Evolutionary conservation across 2,113 vertebrate species (phyloP).

Genomic region (Cyprinus carpio): DNA sequence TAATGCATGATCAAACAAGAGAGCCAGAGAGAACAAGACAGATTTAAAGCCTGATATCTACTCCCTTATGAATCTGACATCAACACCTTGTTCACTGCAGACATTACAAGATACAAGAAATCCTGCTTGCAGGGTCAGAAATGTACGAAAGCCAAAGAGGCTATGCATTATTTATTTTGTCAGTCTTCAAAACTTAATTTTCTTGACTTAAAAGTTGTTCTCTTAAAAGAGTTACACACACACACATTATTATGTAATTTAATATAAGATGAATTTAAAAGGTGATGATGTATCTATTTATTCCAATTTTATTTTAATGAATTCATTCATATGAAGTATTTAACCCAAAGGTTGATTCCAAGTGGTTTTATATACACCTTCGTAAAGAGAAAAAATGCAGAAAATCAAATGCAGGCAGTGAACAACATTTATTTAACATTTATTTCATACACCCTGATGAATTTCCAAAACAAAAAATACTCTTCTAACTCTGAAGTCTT

Average conservation of each 20-base stretch:
- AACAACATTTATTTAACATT: background rate
- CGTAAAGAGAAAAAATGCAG: background rate
- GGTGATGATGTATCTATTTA: background rate
- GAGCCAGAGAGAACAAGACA: slow-evolving; percentile 7
- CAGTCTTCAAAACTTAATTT: background rate
- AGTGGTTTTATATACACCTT: background rate
- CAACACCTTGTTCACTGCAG: background rate
- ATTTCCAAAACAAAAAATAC: background rate
- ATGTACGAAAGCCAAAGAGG: background rate
- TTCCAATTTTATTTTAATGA: background rate
- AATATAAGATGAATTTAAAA: background rate
- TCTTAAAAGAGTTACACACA: no score
- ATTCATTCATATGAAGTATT: background rate
- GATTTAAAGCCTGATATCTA: slow-evolving; percentile 12
- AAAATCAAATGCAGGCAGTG: background rate
- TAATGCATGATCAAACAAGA: slow-evolving; percentile 9
- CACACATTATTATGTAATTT: background rate
- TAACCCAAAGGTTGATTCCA: background rate
- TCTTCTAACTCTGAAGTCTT: background rate
- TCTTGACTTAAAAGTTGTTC: no score
- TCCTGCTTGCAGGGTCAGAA: background rate
- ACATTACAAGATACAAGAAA: background rate
- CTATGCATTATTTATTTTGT: background rate
- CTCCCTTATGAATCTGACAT: background rate
- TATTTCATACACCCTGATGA: background rate